Base-by-base conservation (phyloP, 2,113 vertebrate species). In the Corythoichthys intestinalis region DNA sequence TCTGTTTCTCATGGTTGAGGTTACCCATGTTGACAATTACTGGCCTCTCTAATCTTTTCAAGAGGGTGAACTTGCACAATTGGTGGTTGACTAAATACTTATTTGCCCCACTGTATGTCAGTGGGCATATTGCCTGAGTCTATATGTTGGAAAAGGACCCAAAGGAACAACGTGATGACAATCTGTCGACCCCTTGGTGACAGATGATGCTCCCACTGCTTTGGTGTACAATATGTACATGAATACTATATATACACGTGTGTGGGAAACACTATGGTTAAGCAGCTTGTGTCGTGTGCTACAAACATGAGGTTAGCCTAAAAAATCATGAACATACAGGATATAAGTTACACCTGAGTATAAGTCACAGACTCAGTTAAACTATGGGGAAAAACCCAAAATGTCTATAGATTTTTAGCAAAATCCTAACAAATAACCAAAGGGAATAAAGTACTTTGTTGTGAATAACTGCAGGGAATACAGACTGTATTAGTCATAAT, bases 171-270 rank as follows among this genome's bases (percentile, higher is more conserved):
- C 70, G 58, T 57, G 4, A 86, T 86, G 87, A 90, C 90, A 91
- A 91, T 91, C 91, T 92, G 91, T 90, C 83, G 75, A 79, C 83
- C 78, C 81, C 87, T 86, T 82, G 89, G 83, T 85, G 85, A 90
- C 91, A 92, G 90, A 90, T 91, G 90, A 91, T 91, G 85, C 80
- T 87, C 86, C 82, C 79, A 87, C 85, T 86, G 80, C 74, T 85
- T 75, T 75, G 72, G 64, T 65, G 44, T 28, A 47, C 46, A 46
- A 7, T 6, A 44, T 44, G 41, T 44, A 41, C 28, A 11, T 69
- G 63, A 56, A 34, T 66, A 54, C 66, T 46, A 17, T 70, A 72
- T 69, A 65, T 60, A 47, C 47, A 52, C 66, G 41, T 20, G 41
- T 44, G 41, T 44, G 41, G 4, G 41, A 4, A 44, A 70, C 65